Conservation (phyloP, 2,113 vertebrate genomes). For the Corythaeola cristata region DNA sequence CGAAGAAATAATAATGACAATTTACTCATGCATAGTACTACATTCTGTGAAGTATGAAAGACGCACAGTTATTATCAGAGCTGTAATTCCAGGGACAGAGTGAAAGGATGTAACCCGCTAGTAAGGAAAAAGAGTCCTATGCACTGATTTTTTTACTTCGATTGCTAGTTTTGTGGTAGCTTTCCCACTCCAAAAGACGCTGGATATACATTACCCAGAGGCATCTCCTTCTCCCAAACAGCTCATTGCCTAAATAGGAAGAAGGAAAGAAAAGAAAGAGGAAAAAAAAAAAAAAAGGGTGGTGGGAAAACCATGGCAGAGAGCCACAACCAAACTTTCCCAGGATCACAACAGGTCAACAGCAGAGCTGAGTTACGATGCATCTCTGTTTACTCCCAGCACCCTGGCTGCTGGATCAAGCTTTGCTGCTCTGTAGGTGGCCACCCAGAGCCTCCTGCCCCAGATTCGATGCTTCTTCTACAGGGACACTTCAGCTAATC, state of each 20-base stretch:
- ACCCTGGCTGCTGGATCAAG: background rate
- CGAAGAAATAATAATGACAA: slow-evolving; percentile 20
- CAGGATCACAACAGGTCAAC: background rate
- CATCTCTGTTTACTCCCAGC: background rate
- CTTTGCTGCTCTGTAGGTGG: background rate
- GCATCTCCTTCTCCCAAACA: slow-evolving; percentile 19
- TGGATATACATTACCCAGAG: slow-evolving; percentile 16
- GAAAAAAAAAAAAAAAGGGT: background rate
- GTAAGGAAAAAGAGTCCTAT: background rate
- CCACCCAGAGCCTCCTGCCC: background rate
- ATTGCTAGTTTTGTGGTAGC: background rate
- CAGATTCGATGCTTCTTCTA: background rate
- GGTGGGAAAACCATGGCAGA: background rate
- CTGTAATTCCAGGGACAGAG: background rate
- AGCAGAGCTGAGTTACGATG: background rate
- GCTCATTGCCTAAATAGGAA: slow-evolving; percentile 44
- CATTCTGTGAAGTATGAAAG: slow-evolving; percentile 10
- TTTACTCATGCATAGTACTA: background rate
- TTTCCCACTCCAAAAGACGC: background rate
- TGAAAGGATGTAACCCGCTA: background rate
- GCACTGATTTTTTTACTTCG: background rate
- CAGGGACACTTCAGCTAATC: background rate
- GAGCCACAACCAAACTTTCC: slow-evolving; percentile 9
- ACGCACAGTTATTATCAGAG: background rate
- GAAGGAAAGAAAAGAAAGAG: background rate